Evolutionary conservation across 2,888 invertebrate genomes (phyloP).

Genomic region (Drosophila mayaguana): DNA sequence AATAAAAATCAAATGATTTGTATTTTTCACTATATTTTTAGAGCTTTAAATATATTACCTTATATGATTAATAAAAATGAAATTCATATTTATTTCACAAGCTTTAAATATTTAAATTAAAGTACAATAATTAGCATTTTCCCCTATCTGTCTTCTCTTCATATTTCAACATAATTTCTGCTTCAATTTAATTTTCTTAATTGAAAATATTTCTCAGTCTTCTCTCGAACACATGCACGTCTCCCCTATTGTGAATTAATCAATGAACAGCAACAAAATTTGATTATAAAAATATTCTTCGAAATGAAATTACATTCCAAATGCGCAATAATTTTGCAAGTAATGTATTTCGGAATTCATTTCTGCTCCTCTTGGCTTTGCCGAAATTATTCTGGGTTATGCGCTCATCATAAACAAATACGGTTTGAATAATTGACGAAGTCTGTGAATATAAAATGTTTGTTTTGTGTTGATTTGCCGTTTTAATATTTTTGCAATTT

Average conservation of each 20-base stretch:
- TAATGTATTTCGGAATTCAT: background rate
- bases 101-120: background rate
- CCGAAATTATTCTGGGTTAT: background rate
- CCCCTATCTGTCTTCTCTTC: background rate
- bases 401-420: constrained; percentile 49
- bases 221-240: background rate
- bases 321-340: background rate
- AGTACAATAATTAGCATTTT: background rate
- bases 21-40: background rate
- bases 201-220: background rate
- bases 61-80: no score
- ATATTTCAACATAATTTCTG: background rate
- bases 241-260: background rate
- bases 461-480: constrained; percentile 44
- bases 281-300: constrained; percentile 4
- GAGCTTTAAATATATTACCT: background rate
- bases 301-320: constrained; percentile 11
- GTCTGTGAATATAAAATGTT: constrained; percentile 37
- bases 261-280: constrained; percentile 3
- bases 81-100: no score
- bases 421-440: constrained; percentile 63
- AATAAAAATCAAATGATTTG: no score
- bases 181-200: background rate
- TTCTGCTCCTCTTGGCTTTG: background rate
- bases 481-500: constrained; percentile 72